phyloP scores from a whole-genome alignment of 2,113 vertebrate species.

The Hippoglossus stenolepis region DNA sequence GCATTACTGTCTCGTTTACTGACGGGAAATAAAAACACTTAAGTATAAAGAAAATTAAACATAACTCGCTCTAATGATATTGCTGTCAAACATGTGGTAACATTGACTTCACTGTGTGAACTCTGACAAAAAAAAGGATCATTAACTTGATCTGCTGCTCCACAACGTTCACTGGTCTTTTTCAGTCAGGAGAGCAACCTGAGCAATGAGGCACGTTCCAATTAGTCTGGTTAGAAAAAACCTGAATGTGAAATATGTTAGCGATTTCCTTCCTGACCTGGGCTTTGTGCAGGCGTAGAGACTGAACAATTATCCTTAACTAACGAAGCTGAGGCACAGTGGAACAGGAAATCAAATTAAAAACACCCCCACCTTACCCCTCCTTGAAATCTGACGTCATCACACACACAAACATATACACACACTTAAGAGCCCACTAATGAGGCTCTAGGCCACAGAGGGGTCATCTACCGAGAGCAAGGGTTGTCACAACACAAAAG shows the following conservation, averaged over 20 bases:
- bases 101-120: constrained; percentile 5
- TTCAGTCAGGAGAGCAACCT: constrained; percentile 2
- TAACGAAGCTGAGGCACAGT: constrained; percentile 57
- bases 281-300: constrained; percentile 39
- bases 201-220: constrained; percentile 30
- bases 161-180: constrained; percentile 13
- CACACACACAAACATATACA: too few species aligned
- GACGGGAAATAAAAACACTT: not conserved
- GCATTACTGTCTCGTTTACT: not conserved
- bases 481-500: constrained; percentile 31
- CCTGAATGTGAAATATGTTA: constrained; percentile 21
- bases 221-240: constrained; percentile 34
- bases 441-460: constrained; percentile 50
- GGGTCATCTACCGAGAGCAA: constrained; percentile 49
- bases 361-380: too few species aligned
- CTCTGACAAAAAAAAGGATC: constrained; percentile 11
- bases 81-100: constrained; percentile 1
- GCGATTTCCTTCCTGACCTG: constrained; percentile 9
- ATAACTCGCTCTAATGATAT: not conserved
- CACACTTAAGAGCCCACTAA: constrained; percentile 30
- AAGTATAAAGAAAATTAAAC: not conserved
- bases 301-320: constrained; percentile 50
- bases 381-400: too few species aligned
- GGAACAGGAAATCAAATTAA: not conserved
- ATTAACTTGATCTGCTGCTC: constrained; percentile 37